Percentiles rank a stretch among this genome's conserved stretches.
Conservation (phyloP, 2,113 vertebrate species). For the Daubentonia madagascariensis region DNA sequence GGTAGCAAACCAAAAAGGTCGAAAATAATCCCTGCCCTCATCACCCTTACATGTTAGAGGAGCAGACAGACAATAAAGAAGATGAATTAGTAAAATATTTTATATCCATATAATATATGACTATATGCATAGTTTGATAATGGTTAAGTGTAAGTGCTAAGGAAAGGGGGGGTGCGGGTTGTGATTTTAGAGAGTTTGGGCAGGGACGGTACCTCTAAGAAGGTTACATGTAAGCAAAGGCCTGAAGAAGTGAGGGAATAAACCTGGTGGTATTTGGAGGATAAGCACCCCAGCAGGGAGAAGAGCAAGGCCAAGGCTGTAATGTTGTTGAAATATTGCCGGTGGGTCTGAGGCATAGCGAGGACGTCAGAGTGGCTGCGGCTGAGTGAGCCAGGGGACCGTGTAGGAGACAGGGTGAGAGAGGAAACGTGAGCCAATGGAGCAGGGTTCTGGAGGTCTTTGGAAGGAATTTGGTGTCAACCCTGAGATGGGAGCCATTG, state of each 20-base stretch:
- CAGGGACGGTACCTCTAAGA: background rate
- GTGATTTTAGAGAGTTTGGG: background rate
- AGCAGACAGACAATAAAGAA: background rate
- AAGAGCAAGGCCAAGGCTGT: background rate
- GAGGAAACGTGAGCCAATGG: background rate
- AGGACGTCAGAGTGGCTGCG: background rate
- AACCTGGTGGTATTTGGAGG: background rate
- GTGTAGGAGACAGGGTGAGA: background rate
- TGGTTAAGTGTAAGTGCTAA: background rate
- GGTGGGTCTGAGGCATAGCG: background rate
- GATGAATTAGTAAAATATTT: background rate
- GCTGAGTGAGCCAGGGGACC: background rate
- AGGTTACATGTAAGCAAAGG: background rate
- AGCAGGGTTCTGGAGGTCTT: background rate
- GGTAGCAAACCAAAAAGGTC: background rate
- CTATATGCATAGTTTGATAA: background rate
- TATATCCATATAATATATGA: too few relatives aligned
- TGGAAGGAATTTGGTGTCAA: background rate
- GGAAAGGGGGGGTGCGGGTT: background rate
- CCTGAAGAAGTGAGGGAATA: background rate
- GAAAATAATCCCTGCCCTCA: background rate
- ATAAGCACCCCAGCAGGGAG: background rate
- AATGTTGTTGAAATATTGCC: background rate
- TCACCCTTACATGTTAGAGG: background rate
- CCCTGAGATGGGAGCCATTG: background rate